phyloP scores from a whole-genome alignment of 2,888 invertebrate species.

The Pherbina coryleti region DNA sequence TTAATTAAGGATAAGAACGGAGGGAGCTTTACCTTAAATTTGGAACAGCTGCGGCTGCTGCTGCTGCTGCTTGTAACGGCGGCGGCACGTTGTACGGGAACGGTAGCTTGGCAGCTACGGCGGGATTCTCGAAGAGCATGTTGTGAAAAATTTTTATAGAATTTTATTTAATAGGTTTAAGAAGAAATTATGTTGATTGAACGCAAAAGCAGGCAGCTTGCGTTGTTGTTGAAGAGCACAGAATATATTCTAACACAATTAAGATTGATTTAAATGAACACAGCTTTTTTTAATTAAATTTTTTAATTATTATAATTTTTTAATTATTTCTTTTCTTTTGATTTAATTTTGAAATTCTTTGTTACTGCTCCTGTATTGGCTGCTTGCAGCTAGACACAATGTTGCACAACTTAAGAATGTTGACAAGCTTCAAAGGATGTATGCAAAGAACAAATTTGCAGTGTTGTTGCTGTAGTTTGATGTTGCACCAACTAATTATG shows the following conservation, averaged over 20 bases:
- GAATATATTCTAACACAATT: neutral
- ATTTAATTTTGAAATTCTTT: neutral
- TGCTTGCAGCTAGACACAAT: too few relatives aligned
- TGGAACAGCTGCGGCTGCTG: constrained; percentile 67
- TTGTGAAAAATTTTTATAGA: constrained; percentile 52
- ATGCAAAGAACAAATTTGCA: too few relatives aligned
- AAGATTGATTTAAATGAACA: neutral
- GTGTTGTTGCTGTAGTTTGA: too few relatives aligned
- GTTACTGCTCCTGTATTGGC: too few relatives aligned
- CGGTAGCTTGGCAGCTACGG: constrained; percentile 75
- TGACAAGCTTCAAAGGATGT: too few relatives aligned
- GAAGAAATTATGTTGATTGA: neutral
- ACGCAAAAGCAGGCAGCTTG: neutral
- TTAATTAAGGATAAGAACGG: neutral
- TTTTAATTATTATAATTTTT: neutral
- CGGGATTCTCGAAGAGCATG: constrained; percentile 81
- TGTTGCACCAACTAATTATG: neutral
- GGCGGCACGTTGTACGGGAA: constrained; percentile 81
- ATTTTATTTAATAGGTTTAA: neutral
- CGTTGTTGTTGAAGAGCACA: neutral
- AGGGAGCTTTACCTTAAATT: constrained; percentile 66
- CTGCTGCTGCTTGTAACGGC: constrained; percentile 72
- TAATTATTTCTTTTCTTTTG: neutral
- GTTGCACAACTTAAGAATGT: too few relatives aligned
- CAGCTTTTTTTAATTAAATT: constrained; percentile 14